Percentiles rank a stretch among this genome's conserved stretches.
Evolutionary conservation across 2,888 invertebrate species (phyloP).

Genomic region (Bibio marci): DNA sequence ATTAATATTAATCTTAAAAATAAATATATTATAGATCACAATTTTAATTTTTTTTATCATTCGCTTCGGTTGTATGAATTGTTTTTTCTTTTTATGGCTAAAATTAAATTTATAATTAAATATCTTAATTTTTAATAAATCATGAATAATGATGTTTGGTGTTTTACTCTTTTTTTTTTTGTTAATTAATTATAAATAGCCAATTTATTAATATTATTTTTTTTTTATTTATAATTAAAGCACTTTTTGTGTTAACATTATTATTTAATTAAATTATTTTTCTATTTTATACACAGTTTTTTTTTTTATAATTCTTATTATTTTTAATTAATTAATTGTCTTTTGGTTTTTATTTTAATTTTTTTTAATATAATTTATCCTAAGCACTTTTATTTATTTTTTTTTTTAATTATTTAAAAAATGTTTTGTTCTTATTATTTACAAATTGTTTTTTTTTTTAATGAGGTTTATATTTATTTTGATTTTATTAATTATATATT

Average conservation of each 20-base stretch:
- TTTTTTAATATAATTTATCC: not conserved
- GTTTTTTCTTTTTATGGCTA: too few species aligned
- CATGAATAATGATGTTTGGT: too few species aligned
- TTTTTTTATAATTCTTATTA: not conserved
- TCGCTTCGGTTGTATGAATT: too few species aligned
- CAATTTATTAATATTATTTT: not conserved
- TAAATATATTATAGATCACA: too few species aligned
- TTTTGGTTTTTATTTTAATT: not conserved
- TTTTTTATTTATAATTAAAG: not conserved
- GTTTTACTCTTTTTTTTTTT: not conserved
- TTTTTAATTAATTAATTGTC: too few species aligned
- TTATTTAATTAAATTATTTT: not conserved
- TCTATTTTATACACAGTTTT: not conserved
- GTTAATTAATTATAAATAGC: not conserved
- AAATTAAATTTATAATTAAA: too few species aligned
- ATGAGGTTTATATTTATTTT: not conserved
- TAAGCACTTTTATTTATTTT: not conserved
- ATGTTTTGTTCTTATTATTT: too few species aligned
- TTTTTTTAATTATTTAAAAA: not conserved
- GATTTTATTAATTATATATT: not conserved
- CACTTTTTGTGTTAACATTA: slow-evolving; percentile 4
- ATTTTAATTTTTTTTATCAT: too few species aligned
- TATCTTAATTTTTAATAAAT: too few species aligned
- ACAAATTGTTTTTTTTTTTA: not conserved
- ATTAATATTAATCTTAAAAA: too few species aligned